Evolutionary conservation across 1,140 invertebrate genomes (phyloP).

Genomic region (Whitmania pigra): DNA sequence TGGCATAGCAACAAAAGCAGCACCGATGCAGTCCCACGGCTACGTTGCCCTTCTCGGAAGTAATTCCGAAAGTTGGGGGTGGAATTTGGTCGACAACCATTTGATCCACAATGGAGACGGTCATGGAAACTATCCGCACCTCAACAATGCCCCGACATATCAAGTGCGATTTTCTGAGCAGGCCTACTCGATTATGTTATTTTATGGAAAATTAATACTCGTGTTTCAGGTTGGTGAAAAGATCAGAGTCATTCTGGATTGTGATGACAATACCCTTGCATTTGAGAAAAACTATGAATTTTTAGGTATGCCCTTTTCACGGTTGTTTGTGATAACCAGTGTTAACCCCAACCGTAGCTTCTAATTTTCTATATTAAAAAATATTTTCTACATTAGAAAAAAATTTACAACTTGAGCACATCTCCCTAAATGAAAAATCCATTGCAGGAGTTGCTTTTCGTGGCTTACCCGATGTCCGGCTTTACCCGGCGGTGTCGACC

Average conservation of each 20-base stretch:
- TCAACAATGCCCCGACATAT: slow-evolving; percentile 95
- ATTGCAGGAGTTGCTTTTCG: slow-evolving; percentile 71
- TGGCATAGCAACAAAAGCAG: slow-evolving; percentile 82
- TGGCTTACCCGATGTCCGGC: slow-evolving; percentile 78
- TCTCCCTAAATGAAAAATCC: too few species aligned
- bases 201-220: neutral
- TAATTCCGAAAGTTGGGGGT: slow-evolving; percentile 94
- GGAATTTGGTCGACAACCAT: slow-evolving; percentile 97
- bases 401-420: too few species aligned
- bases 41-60: slow-evolving; percentile 86
- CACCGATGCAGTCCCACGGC: slow-evolving; percentile 72
- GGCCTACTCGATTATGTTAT: neutral
- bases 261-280: slow-evolving; percentile 87
- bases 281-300: slow-evolving; percentile 99
- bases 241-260: slow-evolving; percentile 90
- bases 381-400: too few species aligned
- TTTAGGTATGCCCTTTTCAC: slow-evolving; percentile 49
- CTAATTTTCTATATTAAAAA: too few species aligned
- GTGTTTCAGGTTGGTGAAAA: slow-evolving; percentile 73
- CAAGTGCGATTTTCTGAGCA: slow-evolving; percentile 53
- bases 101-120: slow-evolving; percentile 89
- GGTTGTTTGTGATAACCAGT: neutral
- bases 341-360: too few species aligned
- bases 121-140: slow-evolving; percentile 81
- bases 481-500: slow-evolving; percentile 90